Percentiles rank a stretch among this genome's conserved stretches.
phyloP scores from a whole-genome alignment of 2,113 vertebrate species.

The Catharus minimus region DNA sequence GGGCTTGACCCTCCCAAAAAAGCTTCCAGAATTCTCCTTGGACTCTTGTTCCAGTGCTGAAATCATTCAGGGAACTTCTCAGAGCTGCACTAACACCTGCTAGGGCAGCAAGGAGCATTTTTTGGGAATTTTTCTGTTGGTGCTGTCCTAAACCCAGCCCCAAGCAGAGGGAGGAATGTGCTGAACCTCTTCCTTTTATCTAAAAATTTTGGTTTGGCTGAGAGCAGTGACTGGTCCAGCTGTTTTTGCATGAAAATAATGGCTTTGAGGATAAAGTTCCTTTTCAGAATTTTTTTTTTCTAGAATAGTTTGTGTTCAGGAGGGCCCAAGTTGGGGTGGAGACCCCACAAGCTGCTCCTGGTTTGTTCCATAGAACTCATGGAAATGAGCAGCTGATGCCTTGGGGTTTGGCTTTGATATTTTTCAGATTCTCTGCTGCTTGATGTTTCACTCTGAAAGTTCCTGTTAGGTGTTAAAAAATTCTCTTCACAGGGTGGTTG shows the following conservation, averaged over 20 bases:
- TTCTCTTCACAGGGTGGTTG: too few species aligned
- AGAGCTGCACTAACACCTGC: background rate
- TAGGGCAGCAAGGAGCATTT: accelerated
- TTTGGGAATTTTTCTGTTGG: background rate
- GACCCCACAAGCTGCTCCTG: background rate
- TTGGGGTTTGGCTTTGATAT: too few species aligned
- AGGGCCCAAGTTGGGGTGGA: accelerated
- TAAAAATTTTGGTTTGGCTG: accelerated
- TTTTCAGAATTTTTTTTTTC: background rate
- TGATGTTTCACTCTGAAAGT: too few species aligned
- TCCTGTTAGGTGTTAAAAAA: too few species aligned
- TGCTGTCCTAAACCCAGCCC: background rate
- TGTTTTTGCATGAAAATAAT: accelerated
- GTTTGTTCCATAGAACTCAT: accelerated
- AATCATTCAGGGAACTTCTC: background rate
- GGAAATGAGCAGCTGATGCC: background rate
- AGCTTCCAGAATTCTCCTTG: background rate
- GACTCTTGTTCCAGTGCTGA: background rate
- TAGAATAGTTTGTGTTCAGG: background rate
- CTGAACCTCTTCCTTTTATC: background rate
- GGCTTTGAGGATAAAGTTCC: background rate
- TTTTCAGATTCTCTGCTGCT: too few species aligned
- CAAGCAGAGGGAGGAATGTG: background rate
- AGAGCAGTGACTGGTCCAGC: background rate
- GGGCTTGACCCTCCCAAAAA: background rate